Evolutionary conservation across 2,888 invertebrate species (phyloP).

Genomic region (Ptychoptera albimana): DNA sequence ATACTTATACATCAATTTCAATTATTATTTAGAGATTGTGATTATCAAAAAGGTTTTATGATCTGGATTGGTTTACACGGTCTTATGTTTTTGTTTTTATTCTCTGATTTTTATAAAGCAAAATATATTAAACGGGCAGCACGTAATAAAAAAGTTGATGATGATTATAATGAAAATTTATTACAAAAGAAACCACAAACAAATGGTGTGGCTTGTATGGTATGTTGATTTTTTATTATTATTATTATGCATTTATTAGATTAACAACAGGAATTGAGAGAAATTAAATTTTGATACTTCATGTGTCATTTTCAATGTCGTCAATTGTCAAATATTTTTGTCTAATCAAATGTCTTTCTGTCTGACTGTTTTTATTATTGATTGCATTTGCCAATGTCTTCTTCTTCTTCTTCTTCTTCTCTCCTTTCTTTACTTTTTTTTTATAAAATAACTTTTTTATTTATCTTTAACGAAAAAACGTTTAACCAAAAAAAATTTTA

Average conservation of each 20-base stretch:
- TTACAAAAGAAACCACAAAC: conserved; percentile 15
- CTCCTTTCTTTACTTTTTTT: no score
- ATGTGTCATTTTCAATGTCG: no score
- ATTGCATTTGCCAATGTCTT: no score
- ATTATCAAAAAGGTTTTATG: conserved; percentile 81
- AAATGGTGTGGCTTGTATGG: conserved; percentile 47
- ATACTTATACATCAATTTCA: conserved; percentile 88
- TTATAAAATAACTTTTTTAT: no score
- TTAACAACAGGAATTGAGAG: no score
- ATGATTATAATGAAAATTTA: not conserved
- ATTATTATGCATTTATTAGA: not conserved
- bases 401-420: no score
- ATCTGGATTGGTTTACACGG: conserved; percentile 93
- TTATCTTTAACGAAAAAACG: no score
- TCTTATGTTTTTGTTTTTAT: conserved; percentile 82
- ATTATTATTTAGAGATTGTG: conserved; percentile 75
- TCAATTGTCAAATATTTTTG: no score
- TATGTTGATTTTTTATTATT: conserved; percentile 34
- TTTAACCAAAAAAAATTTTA: no score
- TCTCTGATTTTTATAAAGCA: conserved; percentile 86
- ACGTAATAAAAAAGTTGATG: conserved; percentile 3
- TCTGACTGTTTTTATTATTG: no score
- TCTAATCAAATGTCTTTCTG: no score
- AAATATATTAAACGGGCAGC: conserved; percentile 41
- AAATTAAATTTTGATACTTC: no score